phyloP scores from a whole-genome alignment of 2,797 vertebrate species.

The Iguana delicatissima region DNA sequence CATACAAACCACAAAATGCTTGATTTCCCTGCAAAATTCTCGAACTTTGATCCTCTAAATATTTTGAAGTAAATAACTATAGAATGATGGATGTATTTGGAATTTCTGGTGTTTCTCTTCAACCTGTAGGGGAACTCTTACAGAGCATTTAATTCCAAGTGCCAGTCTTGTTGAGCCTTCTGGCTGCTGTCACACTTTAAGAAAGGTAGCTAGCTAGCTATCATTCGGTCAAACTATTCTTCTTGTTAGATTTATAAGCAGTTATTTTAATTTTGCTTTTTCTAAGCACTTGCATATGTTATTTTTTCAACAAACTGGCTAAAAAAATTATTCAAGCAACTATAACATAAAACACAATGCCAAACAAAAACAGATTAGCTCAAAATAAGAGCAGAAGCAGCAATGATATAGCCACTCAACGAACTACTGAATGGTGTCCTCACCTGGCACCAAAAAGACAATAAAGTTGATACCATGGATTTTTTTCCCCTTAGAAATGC shows the following conservation, averaged over 20 bases:
- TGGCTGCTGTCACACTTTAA: neutral
- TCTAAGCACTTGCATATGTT: neutral
- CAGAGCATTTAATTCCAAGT: neutral
- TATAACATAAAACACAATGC: neutral
- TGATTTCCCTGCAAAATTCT: too few species aligned
- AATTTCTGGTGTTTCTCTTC: neutral
- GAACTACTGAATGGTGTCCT: neutral
- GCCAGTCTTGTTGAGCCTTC: neutral
- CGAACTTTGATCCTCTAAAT: too few species aligned
- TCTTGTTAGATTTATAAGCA: neutral
- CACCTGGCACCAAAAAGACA: neutral
- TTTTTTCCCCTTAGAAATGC: too few species aligned
- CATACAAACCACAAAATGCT: too few species aligned
- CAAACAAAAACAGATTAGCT: neutral
- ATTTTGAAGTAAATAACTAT: neutral
- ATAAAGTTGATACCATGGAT: neutral
- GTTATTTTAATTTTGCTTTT: neutral
- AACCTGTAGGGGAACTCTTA: conserved; percentile 42
- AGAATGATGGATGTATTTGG: neutral
- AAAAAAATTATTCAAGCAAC: neutral
- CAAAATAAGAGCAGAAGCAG: neutral
- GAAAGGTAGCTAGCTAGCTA: neutral
- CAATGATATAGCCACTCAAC: neutral
- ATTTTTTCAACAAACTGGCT: neutral
- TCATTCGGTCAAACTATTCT: neutral